These are phyloP conservation scores for Psephotus haematonotus DNA, from an alignment of 2,113 vertebrate species.

Conservation along the genomic window DNA sequence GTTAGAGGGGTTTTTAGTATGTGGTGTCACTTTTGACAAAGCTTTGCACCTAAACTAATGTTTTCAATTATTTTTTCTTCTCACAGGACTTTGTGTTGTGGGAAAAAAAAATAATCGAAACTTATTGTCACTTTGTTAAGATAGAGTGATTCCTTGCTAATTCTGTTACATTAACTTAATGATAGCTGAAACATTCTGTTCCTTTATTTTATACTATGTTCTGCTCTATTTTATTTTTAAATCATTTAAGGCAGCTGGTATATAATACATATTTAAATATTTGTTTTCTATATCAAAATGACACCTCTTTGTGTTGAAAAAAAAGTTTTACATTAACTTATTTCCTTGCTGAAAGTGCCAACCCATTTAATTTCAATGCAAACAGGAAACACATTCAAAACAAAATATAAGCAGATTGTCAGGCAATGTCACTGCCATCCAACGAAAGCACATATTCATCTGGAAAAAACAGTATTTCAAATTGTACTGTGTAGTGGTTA, in stretches of 20 bases:
- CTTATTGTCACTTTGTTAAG: not conserved
- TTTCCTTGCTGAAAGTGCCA: not conserved
- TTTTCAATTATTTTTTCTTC: not conserved
- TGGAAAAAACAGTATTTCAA: constrained; percentile 1
- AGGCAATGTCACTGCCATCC: not conserved
- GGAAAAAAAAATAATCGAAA: not conserved
- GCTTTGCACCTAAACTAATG: not conserved
- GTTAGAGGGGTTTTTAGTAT: not conserved
- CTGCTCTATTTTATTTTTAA: not conserved
- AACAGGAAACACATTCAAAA: not conserved
- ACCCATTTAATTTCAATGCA: not conserved
- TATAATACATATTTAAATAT: not conserved
- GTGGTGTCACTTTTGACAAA: not conserved
- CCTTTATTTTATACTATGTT: not conserved
- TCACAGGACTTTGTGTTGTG: not conserved
- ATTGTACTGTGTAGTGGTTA: not conserved
- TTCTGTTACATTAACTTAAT: not conserved
- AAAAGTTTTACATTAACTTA: constrained; percentile 1
- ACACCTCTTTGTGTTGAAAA: not conserved
- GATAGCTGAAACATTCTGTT: not conserved
- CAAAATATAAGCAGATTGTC: constrained; percentile 10
- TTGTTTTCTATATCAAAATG: not conserved
- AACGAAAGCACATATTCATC: not conserved
- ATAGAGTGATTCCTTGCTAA: not conserved
- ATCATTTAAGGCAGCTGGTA: not conserved